phyloP scores from a whole-genome alignment of 2,888 invertebrate genomes.

The Alentia gelatinosa region DNA sequence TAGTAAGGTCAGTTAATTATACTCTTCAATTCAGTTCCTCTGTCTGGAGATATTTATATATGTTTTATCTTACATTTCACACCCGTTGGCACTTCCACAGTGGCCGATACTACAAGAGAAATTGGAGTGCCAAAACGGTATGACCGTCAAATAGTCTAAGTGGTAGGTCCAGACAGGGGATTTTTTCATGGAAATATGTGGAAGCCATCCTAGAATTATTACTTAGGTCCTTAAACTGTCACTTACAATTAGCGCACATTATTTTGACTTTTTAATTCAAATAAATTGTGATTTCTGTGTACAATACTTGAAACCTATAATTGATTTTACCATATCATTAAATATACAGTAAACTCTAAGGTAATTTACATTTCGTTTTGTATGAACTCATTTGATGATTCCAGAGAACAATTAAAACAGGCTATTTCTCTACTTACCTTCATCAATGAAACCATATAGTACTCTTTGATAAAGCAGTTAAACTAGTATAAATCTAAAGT shows the following conservation, averaged over 20 bases:
- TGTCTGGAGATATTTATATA: not conserved
- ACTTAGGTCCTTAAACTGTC: not conserved
- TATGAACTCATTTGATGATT: no score
- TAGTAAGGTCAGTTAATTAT: not conserved
- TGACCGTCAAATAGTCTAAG: not conserved
- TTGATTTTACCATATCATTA: no score
- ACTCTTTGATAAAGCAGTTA: no score
- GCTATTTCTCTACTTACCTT: no score
- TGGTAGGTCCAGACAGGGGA: constrained; percentile 19
- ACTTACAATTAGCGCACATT: not conserved
- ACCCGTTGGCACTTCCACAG: not conserved
- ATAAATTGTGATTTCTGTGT: no score
- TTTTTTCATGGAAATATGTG: not conserved
- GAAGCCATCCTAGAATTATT: constrained; percentile 36
- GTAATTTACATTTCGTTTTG: no score
- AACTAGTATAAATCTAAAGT: no score
- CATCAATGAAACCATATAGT: no score
- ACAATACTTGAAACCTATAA: no score
- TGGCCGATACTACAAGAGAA: not conserved
- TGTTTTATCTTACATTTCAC: not conserved
- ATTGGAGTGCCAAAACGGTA: not conserved
- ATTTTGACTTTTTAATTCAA: no score
- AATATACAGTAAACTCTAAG: no score
- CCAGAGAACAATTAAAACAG: no score
- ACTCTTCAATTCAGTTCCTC: not conserved